phyloP scores from a whole-genome alignment of 2,797 vertebrate species.

The Gallinago stenura region DNA sequence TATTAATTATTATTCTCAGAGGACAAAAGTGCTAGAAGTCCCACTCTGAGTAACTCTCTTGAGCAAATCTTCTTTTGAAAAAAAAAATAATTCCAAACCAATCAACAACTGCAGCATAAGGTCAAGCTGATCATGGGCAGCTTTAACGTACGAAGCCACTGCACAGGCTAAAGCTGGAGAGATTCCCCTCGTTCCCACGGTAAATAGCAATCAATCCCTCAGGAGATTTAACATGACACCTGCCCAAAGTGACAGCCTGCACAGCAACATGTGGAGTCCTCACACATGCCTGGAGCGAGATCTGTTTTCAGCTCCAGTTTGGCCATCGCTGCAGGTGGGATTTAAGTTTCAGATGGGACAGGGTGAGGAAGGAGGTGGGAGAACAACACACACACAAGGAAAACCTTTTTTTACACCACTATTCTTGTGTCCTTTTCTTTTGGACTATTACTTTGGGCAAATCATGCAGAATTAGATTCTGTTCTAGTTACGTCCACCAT shows the following conservation, averaged over 20 bases:
- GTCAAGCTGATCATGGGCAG: constrained; percentile 43
- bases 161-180: constrained; percentile 16
- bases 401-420: neutral
- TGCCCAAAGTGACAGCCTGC: neutral
- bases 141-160: neutral
- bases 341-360: neutral
- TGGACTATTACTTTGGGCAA: neutral
- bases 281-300: neutral
- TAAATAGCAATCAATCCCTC: neutral
- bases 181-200: neutral
- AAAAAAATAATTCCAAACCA: neutral
- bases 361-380: neutral
- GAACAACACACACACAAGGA: accelerated
- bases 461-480: neutral
- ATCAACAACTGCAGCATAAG: neutral
- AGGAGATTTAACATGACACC: neutral
- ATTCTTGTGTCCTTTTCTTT: neutral
- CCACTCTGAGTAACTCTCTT: neutral
- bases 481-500: neutral
- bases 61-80: neutral
- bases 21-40: neutral
- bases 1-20: neutral
- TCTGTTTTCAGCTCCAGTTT: accelerated
- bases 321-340: neutral
- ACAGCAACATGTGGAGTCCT: neutral